phyloP scores from a whole-genome alignment of 2,113 vertebrate genomes.

The Aramus guarauna region DNA sequence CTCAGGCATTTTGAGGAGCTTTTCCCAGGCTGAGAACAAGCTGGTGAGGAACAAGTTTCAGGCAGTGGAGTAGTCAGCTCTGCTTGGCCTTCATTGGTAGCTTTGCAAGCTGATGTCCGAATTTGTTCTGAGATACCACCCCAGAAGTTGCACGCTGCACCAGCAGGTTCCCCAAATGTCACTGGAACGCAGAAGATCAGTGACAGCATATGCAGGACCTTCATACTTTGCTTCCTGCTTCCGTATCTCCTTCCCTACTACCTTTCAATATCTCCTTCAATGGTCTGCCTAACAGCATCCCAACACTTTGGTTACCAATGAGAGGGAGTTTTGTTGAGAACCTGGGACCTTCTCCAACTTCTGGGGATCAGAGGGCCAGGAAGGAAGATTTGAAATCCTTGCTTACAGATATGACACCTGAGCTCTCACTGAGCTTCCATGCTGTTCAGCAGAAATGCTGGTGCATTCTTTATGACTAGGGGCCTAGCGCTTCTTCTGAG shows the following conservation, averaged over 20 bases:
- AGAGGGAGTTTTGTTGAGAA: not conserved
- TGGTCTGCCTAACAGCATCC: not conserved
- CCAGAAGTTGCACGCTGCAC: not conserved
- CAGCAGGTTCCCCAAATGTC: not conserved
- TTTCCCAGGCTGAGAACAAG: not conserved
- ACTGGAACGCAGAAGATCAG: no score
- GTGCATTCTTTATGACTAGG: not conserved
- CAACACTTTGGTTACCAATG: not conserved
- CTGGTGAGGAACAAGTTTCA: not conserved
- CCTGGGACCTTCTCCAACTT: not conserved
- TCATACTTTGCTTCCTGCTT: not conserved
- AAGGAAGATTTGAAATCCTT: not conserved
- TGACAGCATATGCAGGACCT: not conserved
- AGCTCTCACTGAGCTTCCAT: not conserved
- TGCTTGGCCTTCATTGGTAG: not conserved
- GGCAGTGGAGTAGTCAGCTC: accelerated
- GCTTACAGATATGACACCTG: not conserved
- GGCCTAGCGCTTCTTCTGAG: not conserved
- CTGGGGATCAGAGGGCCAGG: not conserved
- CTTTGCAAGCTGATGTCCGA: not conserved
- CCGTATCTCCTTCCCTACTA: not conserved
- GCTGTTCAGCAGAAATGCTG: not conserved
- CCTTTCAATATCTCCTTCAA: not conserved
- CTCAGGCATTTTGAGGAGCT: not conserved
- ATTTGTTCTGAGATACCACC: not conserved